Evolutionary conservation across 2,113 vertebrate genomes (phyloP), one percentile per base, ranked within the genome.

Genomic region (Pelusios castaneus): DNA sequence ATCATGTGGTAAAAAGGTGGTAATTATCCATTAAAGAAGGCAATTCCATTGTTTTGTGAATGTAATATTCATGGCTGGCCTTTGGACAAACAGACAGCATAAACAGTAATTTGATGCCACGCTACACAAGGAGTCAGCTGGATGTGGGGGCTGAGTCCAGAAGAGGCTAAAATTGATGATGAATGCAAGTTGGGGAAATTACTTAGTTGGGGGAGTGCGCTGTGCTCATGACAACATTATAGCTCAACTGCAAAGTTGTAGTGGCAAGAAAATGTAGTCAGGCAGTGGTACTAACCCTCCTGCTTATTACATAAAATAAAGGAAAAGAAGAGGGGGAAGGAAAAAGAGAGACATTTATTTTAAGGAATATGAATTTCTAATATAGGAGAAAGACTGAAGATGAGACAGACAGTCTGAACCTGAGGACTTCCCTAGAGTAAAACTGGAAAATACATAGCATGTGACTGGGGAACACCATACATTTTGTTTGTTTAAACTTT

Each of bases 101-200:
- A 76, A 10, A 24, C n/a, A 85, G 43, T 41, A 80, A 85, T 55
- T 73, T 85, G 51, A 41, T 25, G 21, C 8, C 1, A 2, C 16
- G 14, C 2, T 80, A 27, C 14, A 22, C 27, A 81, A 21, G 34
- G 3, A 85, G 34, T 13, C 85, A 14, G 21, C 25, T 14, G 49
- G 43, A 76, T 76, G 1, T 0, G 5, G 4, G 7, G 0, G 0
- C n/a, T 75, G n/a, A 73, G 17, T 73, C 70, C 38, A 43, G 38
- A 43, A 75, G 21, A 75, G 5, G 70, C 38, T 75, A 38, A 76
- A 63, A 16, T 45, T 29, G 8, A 3, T 82, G n/a, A 47, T 52
- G 22, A 82, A 60, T 29, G 10, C 29, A 76, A 76, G 22, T 5
- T 91, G 27, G 45, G 76, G 58, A 19, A 34, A 75, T 19, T 10